Evolutionary conservation across 1,140 invertebrate genomes (phyloP), one percentile per base, ranked within the genome.

Genomic region (Brachionus angularis): DNA sequence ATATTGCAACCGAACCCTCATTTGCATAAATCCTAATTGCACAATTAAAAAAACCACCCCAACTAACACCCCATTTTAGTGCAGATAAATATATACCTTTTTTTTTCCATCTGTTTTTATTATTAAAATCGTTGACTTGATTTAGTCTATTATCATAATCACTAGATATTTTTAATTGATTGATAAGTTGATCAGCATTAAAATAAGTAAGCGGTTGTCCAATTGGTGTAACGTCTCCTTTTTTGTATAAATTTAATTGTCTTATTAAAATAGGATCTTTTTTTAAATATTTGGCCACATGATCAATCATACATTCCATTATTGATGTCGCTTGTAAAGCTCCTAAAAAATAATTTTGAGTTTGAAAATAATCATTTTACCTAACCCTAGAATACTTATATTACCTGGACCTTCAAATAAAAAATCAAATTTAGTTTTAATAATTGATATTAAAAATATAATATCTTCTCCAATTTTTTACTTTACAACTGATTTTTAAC

Each of bases 291-390:
- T 84, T 85, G 0, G 89, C 86, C 72, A 92, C 88, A 76, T 89
- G 88, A 74, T 93, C 90, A 84, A 94, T 89, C 7, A 93, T 85
- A 47, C 83, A 85, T 79, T 93, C 91, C 23, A 87, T 86, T 12
- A 80, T 75, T 71, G 78, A 77, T 29, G 78, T 77, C 2, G 74
- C 74, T 16, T 75, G 77, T 25, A 74, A 74, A 34, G 75, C 76
- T 5, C 76, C 79, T 77, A 52, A 21, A 73, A 72, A n/a, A n/a
- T n/a, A n/a, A n/a, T n/a, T n/a, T n/a, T n/a, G n/a, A n/a, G n/a
- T n/a, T n/a, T n/a, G 12, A 73, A 27, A 5, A 36, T 21, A 0
- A 14, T 64, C 7, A n/a, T n/a, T n/a, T n/a, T n/a, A n/a, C 16
- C 16, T 10, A 42, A 42, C n/a, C n/a, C n/a, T 10, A 42, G n/a